Conservation (phyloP, 2,113 vertebrate species). For the Daubentonia madagascariensis region DNA sequence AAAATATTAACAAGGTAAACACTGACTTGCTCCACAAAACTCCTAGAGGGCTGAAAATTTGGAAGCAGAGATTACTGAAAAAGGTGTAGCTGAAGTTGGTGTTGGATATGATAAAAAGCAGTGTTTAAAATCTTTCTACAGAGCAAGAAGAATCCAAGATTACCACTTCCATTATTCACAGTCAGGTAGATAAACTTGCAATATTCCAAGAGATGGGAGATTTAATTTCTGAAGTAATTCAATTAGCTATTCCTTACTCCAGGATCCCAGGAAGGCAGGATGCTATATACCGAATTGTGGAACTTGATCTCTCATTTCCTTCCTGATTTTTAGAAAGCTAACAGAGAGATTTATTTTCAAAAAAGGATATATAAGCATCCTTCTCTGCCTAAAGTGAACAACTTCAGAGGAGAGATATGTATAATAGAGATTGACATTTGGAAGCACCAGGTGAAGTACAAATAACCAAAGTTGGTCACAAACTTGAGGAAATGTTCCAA, state of each 20-base stretch:
- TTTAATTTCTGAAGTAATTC: background rate
- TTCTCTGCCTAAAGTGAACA: background rate
- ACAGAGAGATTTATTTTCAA: background rate
- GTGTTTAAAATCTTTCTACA: background rate
- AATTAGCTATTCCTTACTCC: background rate
- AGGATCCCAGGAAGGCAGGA: background rate
- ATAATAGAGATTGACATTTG: background rate
- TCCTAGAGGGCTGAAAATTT: background rate
- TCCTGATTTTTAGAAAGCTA: background rate
- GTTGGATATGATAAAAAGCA: background rate
- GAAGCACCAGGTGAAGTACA: background rate
- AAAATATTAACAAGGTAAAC: background rate
- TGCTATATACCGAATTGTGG: background rate
- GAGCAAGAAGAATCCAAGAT: background rate
- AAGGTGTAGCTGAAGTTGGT: background rate
- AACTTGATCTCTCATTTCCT: background rate
- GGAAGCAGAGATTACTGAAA: background rate
- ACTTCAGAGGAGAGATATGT: background rate
- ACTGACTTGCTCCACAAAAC: background rate
- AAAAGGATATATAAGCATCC: background rate
- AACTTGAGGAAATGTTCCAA: background rate
- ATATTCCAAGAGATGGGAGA: background rate
- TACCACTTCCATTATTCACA: background rate
- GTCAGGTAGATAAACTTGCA: background rate
- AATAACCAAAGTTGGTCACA: background rate